Conservation (phyloP, 2,888 invertebrate species). For the Hirtodrosophila duncani region DNA sequence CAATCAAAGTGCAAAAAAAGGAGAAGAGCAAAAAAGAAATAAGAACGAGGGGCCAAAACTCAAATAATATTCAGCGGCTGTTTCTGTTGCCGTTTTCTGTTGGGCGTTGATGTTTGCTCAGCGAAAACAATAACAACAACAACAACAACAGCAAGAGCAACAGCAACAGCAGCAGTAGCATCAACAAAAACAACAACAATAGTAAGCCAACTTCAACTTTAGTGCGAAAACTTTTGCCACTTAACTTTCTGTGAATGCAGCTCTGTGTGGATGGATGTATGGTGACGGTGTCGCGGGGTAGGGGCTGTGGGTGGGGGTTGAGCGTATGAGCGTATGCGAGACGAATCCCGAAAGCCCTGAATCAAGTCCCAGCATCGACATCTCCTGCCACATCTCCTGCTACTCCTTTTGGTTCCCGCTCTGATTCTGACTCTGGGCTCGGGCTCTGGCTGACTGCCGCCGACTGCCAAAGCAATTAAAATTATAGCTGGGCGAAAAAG, state of each 20-base stretch:
- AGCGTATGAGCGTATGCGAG: neutral
- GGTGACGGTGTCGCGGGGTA: neutral
- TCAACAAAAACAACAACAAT: constrained; percentile 17
- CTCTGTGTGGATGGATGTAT: constrained; percentile 1
- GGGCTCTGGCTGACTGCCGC: too few relatives aligned
- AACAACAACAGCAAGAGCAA: constrained; percentile 18
- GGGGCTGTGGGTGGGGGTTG: neutral
- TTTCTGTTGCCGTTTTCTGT: constrained; percentile 41
- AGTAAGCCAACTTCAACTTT: constrained; percentile 63
- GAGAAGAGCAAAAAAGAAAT: neutral
- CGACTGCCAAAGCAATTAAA: constrained; percentile 73
- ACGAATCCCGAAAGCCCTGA: constrained; percentile 21
- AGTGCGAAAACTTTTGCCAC: constrained; percentile 72
- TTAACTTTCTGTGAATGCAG: constrained; percentile 62
- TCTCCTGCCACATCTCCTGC: too few relatives aligned
- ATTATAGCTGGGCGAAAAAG: constrained; percentile 71
- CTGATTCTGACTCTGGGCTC: too few relatives aligned
- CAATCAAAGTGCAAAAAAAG: constrained; percentile 59
- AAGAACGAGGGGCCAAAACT: constrained; percentile 40
- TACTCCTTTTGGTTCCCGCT: too few relatives aligned
- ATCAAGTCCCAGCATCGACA: too few relatives aligned
- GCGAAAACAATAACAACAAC: constrained; percentile 45
- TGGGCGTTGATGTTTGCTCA: constrained; percentile 68
- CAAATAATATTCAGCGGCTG: constrained; percentile 56
- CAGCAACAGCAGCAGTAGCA: constrained; percentile 16